phyloP scores from a whole-genome alignment of 2,888 invertebrate genomes.

The Hirtodrosophila alboralis region DNA sequence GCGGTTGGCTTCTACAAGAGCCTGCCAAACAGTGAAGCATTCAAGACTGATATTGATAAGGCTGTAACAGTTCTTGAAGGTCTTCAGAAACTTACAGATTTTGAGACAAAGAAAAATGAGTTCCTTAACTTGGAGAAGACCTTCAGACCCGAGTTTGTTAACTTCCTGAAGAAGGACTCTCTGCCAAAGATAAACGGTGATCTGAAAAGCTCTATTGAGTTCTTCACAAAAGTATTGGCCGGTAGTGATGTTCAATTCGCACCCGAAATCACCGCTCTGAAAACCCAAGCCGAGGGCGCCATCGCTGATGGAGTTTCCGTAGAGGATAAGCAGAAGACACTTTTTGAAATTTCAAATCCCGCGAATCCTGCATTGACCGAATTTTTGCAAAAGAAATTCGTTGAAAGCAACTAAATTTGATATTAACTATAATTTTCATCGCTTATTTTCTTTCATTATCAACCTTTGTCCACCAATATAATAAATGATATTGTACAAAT shows the following conservation, averaged over 20 bases:
- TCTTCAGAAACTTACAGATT: constrained; percentile 51
- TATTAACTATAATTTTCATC: constrained; percentile 6
- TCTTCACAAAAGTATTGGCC: constrained; percentile 61
- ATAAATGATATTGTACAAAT: constrained; percentile 20
- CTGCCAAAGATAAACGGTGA: constrained; percentile 59
- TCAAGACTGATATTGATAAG: constrained; percentile 60
- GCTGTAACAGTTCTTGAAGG: constrained; percentile 52
- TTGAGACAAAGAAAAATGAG: constrained; percentile 59
- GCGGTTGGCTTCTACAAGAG: constrained; percentile 66
- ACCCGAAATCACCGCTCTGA: constrained; percentile 60
- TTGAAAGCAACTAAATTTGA: constrained; percentile 56
- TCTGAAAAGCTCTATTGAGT: constrained; percentile 60
- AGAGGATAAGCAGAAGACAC: constrained; percentile 66
- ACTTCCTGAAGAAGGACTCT: constrained; percentile 58
- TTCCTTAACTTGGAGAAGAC: constrained; percentile 55
- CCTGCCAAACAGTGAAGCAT: constrained; percentile 33
- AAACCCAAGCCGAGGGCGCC: constrained; percentile 59
- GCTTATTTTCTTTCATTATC: constrained; percentile 4
- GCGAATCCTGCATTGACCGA: constrained; percentile 54
- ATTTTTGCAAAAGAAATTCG: constrained; percentile 66
- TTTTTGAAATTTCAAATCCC: constrained; percentile 67
- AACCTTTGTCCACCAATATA: constrained; percentile 19
- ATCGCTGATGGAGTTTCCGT: constrained; percentile 46
- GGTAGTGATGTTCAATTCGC: constrained; percentile 48
- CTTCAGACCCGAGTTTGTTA: constrained; percentile 59